Evolutionary conservation across 2,113 vertebrate genomes (phyloP).

Genomic region (Ariopsis seemanni): DNA sequence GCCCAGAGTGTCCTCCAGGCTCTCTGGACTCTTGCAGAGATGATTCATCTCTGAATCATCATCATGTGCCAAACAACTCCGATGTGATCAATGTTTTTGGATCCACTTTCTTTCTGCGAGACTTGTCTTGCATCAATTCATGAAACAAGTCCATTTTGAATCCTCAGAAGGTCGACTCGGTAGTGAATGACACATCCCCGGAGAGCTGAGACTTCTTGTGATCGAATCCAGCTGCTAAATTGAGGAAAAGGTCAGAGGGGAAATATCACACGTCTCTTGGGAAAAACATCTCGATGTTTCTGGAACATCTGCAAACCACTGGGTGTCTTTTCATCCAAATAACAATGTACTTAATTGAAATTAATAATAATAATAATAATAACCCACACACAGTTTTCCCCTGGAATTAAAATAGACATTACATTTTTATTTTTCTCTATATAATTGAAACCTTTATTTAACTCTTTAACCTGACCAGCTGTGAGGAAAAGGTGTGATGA

Average conservation of each 20-base stretch:
- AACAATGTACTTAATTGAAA: no score
- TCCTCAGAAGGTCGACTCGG: not conserved
- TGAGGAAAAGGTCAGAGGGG: not conserved
- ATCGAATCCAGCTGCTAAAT: not conserved
- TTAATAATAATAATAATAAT: no score
- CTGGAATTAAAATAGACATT: not conserved
- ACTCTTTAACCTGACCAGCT: not conserved
- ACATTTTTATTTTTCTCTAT: not conserved
- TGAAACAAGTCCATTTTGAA: not conserved
- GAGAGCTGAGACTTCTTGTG: not conserved
- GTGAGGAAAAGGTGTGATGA: not conserved
- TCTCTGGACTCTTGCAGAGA: no score
- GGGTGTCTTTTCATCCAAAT: no score
- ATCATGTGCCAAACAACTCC: not conserved
- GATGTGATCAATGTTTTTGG: not conserved
- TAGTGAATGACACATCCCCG: not conserved
- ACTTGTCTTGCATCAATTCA: no score
- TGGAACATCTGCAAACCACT: not conserved
- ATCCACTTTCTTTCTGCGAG: no score
- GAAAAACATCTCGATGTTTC: not conserved
- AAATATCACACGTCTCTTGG: not conserved
- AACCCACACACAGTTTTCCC: no score
- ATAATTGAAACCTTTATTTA: no score
- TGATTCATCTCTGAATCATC: no score
- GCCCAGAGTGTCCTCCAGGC: no score